Conservation (phyloP, 2,888 invertebrate genomes). For the Pseudolycoriella hygida region DNA sequence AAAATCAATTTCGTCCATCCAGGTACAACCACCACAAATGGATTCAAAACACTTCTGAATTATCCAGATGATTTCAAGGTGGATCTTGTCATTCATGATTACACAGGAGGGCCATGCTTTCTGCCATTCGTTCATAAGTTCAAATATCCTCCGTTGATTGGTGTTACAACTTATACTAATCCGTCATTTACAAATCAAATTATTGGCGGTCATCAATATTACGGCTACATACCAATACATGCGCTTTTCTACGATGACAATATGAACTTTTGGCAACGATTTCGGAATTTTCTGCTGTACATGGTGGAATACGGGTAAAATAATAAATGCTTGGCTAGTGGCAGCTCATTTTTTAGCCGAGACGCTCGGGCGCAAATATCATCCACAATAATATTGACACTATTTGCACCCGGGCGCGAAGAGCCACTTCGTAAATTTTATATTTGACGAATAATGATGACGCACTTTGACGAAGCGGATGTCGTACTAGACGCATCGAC, state of each 20-base stretch:
- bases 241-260: conserved; percentile 9
- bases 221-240: conserved; percentile 16
- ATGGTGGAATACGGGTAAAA: too few relatives aligned
- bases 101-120: conserved; percentile 17
- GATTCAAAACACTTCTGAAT: conserved; percentile 14
- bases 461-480: too few relatives aligned
- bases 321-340: too few relatives aligned
- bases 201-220: conserved; percentile 17
- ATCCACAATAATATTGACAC: too few relatives aligned
- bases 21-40: conserved; percentile 10
- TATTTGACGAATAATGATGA: too few relatives aligned
- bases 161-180: conserved; percentile 16
- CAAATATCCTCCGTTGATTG: conserved; percentile 19
- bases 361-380: too few relatives aligned
- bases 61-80: conserved; percentile 19
- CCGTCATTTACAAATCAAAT: conserved; percentile 13
- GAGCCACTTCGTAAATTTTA: too few relatives aligned
- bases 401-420: too few relatives aligned
- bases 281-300: conserved; percentile 12
- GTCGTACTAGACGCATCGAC: too few relatives aligned
- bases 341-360: too few relatives aligned
- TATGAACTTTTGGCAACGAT: conserved; percentile 17
- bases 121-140: conserved; percentile 20
- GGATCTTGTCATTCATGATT: conserved; percentile 22
- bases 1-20: not conserved